Conservation (phyloP, 2,797 vertebrate genomes). For the Cyclura pinguis region DNA sequence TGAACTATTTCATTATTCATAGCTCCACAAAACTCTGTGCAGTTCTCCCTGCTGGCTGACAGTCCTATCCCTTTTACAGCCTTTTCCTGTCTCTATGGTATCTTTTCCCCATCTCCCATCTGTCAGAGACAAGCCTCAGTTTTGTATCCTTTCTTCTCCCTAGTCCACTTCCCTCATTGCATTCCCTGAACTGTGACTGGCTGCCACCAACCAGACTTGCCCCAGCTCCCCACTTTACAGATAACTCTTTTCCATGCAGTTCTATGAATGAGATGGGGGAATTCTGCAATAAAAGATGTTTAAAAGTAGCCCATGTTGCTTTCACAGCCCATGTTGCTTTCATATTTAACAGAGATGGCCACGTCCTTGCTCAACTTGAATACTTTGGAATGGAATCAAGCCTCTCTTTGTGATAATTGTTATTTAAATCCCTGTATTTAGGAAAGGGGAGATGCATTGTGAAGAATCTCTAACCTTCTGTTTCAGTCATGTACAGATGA, state of each 20-base stretch:
- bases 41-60: no score
- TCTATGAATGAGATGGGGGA: neutral
- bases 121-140: no score
- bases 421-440: neutral
- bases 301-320: neutral
- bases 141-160: no score
- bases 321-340: neutral
- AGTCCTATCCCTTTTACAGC: no score
- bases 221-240: no score
- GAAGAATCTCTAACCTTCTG: neutral
- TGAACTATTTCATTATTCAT: no score
- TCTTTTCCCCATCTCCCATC: no score
- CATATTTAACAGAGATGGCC: constrained; percentile 17
- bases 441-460: neutral
- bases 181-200: no score
- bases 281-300: neutral
- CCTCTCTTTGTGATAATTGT: neutral
- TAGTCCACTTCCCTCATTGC: no score
- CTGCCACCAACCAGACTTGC: no score
- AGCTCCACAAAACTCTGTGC: no score
- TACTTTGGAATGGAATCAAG: neutral
- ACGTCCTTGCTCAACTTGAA: neutral
- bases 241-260: neutral
- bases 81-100: no score
- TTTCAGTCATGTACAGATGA: neutral